phyloP scores from a whole-genome alignment of 2,888 invertebrate species.

The Harpalus rufipes region DNA sequence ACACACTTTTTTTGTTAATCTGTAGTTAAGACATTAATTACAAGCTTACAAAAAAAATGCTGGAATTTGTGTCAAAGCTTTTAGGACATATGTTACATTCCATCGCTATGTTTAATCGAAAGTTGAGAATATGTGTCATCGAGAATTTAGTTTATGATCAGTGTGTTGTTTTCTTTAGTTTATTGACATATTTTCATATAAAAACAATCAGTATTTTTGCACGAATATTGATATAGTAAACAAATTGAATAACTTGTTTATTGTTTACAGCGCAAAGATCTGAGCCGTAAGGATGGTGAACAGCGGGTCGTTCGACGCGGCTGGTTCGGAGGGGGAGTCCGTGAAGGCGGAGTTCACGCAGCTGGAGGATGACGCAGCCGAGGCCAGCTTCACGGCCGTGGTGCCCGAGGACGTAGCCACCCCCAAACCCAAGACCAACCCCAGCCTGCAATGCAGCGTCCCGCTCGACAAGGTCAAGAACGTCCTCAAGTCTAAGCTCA shows the following conservation, averaged over 20 bases:
- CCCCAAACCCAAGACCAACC: constrained; percentile 67
- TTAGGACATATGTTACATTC: too few relatives aligned
- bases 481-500: constrained; percentile 69
- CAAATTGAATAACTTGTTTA: background rate
- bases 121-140: too few relatives aligned
- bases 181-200: too few relatives aligned
- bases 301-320: constrained; percentile 74
- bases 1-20: too few relatives aligned
- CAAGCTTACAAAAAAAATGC: too few relatives aligned
- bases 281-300: constrained; percentile 73
- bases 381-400: constrained; percentile 70
- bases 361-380: constrained; percentile 70
- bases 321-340: constrained; percentile 71
- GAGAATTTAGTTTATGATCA: too few relatives aligned
- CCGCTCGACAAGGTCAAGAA: constrained; percentile 75
- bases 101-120: too few relatives aligned
- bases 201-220: too few relatives aligned
- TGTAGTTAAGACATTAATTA: too few relatives aligned
- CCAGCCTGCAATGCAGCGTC: constrained; percentile 75
- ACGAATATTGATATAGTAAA: too few relatives aligned
- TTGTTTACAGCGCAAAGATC: constrained; percentile 59
- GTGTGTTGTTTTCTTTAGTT: too few relatives aligned
- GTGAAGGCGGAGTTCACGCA: constrained; percentile 72
- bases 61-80: too few relatives aligned
- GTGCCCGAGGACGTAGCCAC: constrained; percentile 68